phyloP scores from a whole-genome alignment of 2,888 invertebrate genomes.

The Torymus aiolomorphi region DNA sequence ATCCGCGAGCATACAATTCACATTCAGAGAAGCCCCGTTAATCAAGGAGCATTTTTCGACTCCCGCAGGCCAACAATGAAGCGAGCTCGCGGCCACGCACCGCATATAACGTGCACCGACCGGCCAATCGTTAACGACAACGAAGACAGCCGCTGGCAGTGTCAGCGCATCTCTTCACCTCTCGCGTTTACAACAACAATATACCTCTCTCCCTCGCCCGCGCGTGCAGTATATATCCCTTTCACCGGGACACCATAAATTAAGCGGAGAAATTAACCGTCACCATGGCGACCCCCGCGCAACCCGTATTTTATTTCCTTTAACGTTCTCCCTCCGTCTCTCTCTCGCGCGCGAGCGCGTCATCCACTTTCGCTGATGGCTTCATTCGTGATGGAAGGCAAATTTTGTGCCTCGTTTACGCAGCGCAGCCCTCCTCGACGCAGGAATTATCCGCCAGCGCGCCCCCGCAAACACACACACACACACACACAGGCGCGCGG shows the following conservation, averaged over 20 bases:
- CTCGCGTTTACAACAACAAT: slow-evolving; percentile 28
- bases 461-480: slow-evolving; percentile 5
- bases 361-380: slow-evolving; percentile 67
- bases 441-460: neutral
- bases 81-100: too few species aligned
- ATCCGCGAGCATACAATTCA: too few species aligned
- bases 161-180: neutral
- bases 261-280: slow-evolving; percentile 68
- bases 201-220: neutral
- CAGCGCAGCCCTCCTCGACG: neutral
- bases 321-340: slow-evolving; percentile 32
- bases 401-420: slow-evolving; percentile 59
- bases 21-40: too few species aligned
- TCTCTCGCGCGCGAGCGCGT: too few species aligned
- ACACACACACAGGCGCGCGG: neutral
- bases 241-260: slow-evolving; percentile 69
- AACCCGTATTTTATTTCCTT: slow-evolving; percentile 64
- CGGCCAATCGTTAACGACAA: too few species aligned
- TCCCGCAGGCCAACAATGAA: too few species aligned
- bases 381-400: slow-evolving; percentile 62
- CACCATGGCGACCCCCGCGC: slow-evolving; percentile 53
- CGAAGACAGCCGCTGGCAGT: too few species aligned
- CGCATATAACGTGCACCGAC: too few species aligned
- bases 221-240: slow-evolving; percentile 55
- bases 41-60: too few species aligned